phyloP scores from a whole-genome alignment of 2,113 vertebrate genomes.

The Pelecanus crispus region DNA sequence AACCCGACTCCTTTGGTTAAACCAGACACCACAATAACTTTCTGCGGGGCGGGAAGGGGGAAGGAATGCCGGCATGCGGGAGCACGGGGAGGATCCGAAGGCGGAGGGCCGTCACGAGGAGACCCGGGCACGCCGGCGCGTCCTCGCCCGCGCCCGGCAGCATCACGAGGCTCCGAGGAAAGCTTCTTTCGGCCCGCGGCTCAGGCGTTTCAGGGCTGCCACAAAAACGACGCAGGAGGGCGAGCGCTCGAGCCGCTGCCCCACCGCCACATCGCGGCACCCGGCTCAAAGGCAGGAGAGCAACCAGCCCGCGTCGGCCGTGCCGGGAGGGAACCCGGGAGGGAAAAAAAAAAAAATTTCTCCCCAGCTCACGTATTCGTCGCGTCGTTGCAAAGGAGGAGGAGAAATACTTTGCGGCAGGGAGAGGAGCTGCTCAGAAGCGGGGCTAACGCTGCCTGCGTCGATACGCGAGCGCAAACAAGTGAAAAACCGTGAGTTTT shows the following conservation, averaged over 20 bases:
- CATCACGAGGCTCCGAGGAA: background rate
- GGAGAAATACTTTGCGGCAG: background rate
- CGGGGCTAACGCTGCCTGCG: rapidly evolving
- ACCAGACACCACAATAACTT: background rate
- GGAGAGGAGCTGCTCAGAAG: background rate
- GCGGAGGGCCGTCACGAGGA: background rate
- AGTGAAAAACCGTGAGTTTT: rapidly evolving
- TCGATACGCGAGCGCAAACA: rapidly evolving
- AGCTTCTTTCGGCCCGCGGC: background rate
- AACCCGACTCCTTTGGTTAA: background rate
- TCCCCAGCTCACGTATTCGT: too few species aligned
- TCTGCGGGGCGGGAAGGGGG: background rate
- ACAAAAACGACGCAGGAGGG: rapidly evolving
- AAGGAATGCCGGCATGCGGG: background rate
- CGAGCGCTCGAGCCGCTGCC: background rate
- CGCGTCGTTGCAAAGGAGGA: background rate
- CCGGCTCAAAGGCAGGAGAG: background rate
- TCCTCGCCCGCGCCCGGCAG: too few species aligned
- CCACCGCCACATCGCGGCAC: background rate
- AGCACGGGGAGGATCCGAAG: background rate
- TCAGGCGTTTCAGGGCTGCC: background rate
- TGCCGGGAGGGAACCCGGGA: too few species aligned
- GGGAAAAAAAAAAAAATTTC: too few species aligned
- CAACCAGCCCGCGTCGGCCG: too few species aligned
- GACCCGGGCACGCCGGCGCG: rapidly evolving